Evolutionary conservation across 2,888 invertebrate species (phyloP).

Genomic region (Oscheius sp.): DNA sequence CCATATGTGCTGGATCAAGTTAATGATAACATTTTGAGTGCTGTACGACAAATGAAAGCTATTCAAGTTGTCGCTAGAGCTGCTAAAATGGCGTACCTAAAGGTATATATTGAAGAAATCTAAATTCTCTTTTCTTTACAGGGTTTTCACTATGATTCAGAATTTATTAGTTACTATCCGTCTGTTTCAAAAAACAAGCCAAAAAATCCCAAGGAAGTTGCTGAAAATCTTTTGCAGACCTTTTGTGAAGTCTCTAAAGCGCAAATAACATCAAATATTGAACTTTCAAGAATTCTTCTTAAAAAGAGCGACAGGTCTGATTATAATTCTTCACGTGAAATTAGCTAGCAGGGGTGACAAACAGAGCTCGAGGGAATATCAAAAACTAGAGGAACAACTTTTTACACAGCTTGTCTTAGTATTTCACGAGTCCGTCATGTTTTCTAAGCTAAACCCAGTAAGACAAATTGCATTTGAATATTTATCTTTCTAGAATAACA

Average conservation of each 20-base stretch:
- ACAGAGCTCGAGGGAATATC: background rate
- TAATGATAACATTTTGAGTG: conserved; percentile 2
- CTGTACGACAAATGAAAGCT: background rate
- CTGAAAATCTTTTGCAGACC: conserved; percentile 16
- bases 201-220: background rate
- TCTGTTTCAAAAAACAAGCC: background rate
- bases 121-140: background rate
- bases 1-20: background rate
- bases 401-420: conserved; percentile 7
- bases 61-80: conserved; percentile 7
- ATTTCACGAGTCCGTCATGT: conserved; percentile 19
- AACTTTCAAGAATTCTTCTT: background rate
- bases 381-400: conserved; percentile 3
- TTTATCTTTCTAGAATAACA: background rate
- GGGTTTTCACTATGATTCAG: background rate
- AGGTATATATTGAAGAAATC: background rate
- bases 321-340: background rate
- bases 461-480: background rate
- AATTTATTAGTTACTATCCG: background rate
- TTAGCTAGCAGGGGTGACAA: background rate
- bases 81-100: conserved; percentile 3
- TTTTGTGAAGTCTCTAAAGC: conserved; percentile 18
- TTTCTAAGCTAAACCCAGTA: background rate
- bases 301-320: background rate
- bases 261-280: background rate